phyloP scores from a whole-genome alignment of 2,113 vertebrate genomes.

The Eulemur rufifrons region DNA sequence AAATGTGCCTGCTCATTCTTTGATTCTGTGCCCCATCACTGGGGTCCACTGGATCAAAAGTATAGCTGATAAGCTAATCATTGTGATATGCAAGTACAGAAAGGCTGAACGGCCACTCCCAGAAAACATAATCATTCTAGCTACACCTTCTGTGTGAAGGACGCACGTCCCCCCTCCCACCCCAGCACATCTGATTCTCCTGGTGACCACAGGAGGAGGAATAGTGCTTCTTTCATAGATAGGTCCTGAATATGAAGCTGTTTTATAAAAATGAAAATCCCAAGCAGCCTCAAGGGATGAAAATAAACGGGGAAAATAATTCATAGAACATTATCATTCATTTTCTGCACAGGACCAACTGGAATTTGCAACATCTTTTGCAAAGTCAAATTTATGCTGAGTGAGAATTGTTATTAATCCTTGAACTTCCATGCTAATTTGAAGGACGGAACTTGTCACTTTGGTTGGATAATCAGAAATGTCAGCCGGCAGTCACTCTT shows the following conservation, averaged over 20 bases:
- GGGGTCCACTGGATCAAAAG: background rate
- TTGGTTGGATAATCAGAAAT: conserved; percentile 44
- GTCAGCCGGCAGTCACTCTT: conserved; percentile 68
- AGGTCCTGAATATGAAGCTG: background rate
- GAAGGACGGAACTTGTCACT: conserved; percentile 62
- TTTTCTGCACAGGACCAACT: background rate
- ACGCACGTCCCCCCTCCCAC: too few relatives aligned
- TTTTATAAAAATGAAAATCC: conserved; percentile 15
- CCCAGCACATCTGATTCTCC: background rate
- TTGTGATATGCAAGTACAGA: background rate
- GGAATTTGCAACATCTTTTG: background rate
- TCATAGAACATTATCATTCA: background rate
- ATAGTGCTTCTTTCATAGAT: background rate
- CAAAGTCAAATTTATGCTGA: background rate
- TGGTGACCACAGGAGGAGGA: background rate
- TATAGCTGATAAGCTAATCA: background rate
- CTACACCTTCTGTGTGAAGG: background rate
- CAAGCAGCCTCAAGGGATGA: background rate
- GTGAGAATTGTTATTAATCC: conserved; percentile 47
- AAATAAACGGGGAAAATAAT: background rate
- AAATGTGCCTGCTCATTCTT: background rate
- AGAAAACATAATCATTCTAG: background rate
- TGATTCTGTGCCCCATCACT: background rate
- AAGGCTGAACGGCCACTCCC: background rate
- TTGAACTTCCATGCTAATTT: conserved; percentile 31